A percentile compares a stretch with the other conserved stretches of the same genome.
Conservation (phyloP, 2,113 vertebrate genomes). For the Lagopus muta region DNA sequence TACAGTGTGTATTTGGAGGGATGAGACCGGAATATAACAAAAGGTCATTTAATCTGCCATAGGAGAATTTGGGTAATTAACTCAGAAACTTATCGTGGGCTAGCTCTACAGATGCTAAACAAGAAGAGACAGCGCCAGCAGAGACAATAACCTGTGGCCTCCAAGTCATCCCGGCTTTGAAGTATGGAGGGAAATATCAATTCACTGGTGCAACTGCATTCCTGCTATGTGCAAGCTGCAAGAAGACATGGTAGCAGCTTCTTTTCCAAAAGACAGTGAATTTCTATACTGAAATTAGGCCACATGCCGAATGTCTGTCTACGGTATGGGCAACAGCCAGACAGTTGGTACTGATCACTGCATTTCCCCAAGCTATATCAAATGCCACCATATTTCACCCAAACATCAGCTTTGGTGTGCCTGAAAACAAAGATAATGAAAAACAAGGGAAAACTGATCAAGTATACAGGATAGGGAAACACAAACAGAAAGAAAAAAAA, state of each 20-base stretch:
- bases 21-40: not conserved
- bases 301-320: not conserved
- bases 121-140: not conserved
- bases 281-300: not conserved
- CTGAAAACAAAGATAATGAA: not conserved
- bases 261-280: not conserved
- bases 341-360: not conserved
- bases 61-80: constrained; percentile 32
- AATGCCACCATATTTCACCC: not conserved
- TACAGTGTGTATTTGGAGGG: not conserved
- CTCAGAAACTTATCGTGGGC: not conserved
- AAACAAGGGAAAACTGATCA: not conserved
- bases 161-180: not conserved
- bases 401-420: not conserved
- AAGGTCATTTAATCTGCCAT: not conserved
- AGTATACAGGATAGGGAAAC: not conserved
- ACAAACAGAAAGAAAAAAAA: not conserved
- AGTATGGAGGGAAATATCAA: not conserved
- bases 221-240: not conserved
- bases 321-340: not conserved
- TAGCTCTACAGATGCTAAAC: not conserved
- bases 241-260: not conserved
- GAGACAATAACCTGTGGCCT: not conserved
- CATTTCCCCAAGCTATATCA: not conserved
- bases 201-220: not conserved